A percentile compares a stretch with the other conserved stretches of the same genome.
phyloP scores from a whole-genome alignment of 2,113 vertebrate species.

The Chaetorhynchus papuensis region DNA sequence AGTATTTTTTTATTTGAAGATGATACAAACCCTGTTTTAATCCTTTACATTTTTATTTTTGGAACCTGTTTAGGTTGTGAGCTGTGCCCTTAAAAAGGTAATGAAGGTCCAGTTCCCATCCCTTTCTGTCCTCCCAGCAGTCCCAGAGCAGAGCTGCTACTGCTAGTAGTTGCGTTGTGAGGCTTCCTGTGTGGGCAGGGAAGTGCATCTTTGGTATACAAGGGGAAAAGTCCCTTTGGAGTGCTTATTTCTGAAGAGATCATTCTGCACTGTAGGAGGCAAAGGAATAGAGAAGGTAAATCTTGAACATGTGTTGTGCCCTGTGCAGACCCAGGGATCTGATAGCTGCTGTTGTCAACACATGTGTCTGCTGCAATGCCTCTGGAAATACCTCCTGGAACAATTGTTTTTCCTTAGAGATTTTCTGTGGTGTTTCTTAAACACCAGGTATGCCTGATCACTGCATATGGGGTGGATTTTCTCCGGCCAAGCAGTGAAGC shows the following conservation, averaged over 20 bases:
- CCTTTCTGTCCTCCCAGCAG: neutral
- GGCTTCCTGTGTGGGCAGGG: neutral
- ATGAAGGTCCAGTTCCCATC: neutral
- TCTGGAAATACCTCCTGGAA: conserved; percentile 1
- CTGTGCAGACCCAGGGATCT: neutral
- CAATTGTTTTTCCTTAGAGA: neutral
- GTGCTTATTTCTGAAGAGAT: neutral
- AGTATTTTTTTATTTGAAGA: neutral
- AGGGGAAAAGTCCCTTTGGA: neutral
- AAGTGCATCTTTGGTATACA: neutral
- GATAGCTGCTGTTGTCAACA: neutral
- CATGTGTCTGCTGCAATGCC: neutral
- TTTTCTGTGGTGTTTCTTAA: neutral
- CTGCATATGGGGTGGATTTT: neutral
- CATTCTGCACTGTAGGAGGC: neutral
- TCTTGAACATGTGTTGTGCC: neutral
- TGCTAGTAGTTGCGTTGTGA: neutral
- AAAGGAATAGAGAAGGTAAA: neutral
- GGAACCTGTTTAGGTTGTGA: neutral
- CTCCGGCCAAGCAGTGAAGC: neutral
- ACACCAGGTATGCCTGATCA: neutral
- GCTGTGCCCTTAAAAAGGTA: neutral
- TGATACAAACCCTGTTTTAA: neutral
- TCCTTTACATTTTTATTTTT: neutral
- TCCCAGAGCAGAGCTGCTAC: neutral